phyloP scores from a whole-genome alignment of 1,140 invertebrate species.

The Augochlora pura region DNA sequence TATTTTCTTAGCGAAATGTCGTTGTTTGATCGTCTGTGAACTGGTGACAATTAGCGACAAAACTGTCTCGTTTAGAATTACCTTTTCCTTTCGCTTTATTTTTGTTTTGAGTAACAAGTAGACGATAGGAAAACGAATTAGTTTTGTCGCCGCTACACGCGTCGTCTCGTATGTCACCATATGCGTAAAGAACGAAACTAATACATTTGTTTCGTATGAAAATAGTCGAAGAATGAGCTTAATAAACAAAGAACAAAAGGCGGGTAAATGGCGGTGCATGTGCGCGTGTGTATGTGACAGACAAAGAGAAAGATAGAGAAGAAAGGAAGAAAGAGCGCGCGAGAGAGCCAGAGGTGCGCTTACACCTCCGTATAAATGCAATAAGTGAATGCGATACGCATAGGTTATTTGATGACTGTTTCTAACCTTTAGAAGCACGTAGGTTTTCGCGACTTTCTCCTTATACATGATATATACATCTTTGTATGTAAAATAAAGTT shows the following conservation, averaged over 20 bases:
- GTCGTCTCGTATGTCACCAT: too few species aligned
- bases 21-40: too few species aligned
- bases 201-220: neutral
- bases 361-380: neutral
- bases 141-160: too few species aligned
- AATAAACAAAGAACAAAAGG: too few species aligned
- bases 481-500: conserved; percentile 47
- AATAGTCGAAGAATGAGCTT: neutral
- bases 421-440: neutral
- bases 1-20: too few species aligned
- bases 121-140: too few species aligned
- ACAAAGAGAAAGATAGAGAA: neutral
- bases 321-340: neutral
- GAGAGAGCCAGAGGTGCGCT: too few species aligned
- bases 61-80: too few species aligned
- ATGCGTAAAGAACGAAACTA: neutral
- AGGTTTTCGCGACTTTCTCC: conserved; percentile 18
- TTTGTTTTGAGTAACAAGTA: too few species aligned
- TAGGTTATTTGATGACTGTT: conserved; percentile 28
- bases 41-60: too few species aligned
- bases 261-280: neutral
- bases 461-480: conserved; percentile 23
- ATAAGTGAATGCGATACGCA: conserved; percentile 14
- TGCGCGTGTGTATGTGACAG: neutral
- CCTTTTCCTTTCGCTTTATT: too few species aligned